Conservation (phyloP, 2,113 vertebrate genomes). For the Phrynosoma platyrhinos region DNA sequence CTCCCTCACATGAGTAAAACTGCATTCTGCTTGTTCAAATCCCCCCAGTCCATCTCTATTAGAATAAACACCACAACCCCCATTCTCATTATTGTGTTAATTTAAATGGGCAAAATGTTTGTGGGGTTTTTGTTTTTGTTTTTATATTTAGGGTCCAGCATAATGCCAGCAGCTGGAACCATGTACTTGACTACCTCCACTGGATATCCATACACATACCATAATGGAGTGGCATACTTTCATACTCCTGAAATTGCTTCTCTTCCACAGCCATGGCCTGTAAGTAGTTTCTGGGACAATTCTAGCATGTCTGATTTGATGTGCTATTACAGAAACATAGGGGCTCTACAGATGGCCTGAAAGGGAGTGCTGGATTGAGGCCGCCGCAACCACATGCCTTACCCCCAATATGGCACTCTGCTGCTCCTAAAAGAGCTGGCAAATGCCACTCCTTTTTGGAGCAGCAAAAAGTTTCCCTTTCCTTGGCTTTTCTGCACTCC, state of each 20-base stretch:
- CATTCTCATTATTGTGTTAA: neutral
- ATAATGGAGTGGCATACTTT: conserved; percentile 91
- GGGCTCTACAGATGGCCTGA: too few species aligned
- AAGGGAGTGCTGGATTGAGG: too few species aligned
- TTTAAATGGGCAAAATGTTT: neutral
- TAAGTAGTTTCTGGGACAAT: conserved; percentile 71
- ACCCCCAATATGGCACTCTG: too few species aligned
- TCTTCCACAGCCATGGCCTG: conserved; percentile 81
- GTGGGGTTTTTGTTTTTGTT: neutral
- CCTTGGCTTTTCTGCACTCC: too few species aligned
- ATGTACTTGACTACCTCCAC: conserved; percentile 85
- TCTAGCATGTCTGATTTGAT: neutral
- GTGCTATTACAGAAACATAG: neutral
- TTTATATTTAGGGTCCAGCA: conserved; percentile 69
- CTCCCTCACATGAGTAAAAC: neutral
- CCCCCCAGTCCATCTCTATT: neutral
- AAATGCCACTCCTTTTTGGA: too few species aligned
- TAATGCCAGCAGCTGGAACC: conserved; percentile 78
- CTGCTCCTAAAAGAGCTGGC: too few species aligned
- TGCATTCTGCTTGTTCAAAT: neutral
- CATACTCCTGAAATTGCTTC: conserved; percentile 77
- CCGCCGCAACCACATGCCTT: too few species aligned
- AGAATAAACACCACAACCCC: neutral
- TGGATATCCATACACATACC: conserved; percentile 86
- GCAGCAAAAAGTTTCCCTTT: too few species aligned